Evolutionary conservation across 2,888 invertebrate genomes (phyloP).

Genomic region (Chironomus riparius): DNA sequence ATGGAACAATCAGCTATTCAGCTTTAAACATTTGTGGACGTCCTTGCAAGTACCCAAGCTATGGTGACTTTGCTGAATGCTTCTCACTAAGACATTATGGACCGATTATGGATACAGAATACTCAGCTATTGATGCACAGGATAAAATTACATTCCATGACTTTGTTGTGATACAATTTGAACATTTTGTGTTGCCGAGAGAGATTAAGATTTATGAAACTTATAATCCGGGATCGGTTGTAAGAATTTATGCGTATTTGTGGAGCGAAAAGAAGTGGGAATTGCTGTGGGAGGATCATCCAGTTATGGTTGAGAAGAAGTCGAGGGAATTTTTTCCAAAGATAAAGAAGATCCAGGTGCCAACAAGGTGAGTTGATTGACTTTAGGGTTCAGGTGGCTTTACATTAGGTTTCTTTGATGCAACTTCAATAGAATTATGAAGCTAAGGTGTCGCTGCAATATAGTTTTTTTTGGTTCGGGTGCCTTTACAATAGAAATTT

Average conservation of each 20-base stretch:
- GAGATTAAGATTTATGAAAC: slow-evolving; percentile 70
- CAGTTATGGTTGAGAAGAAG: slow-evolving; percentile 48
- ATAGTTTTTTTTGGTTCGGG: too few relatives aligned
- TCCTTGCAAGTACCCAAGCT: slow-evolving; percentile 68
- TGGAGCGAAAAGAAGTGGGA: slow-evolving; percentile 50
- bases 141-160: slow-evolving; percentile 51
- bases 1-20: slow-evolving; percentile 78
- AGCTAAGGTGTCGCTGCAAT: too few relatives aligned
- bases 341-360: slow-evolving; percentile 49
- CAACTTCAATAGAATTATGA: too few relatives aligned
- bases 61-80: slow-evolving; percentile 22
- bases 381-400: too few relatives aligned
- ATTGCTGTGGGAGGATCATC: slow-evolving; percentile 66
- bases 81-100: slow-evolving; percentile 62
- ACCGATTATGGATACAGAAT: slow-evolving; percentile 58
- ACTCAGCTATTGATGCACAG: slow-evolving; percentile 63
- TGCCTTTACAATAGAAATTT: too few relatives aligned
- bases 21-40: slow-evolving; percentile 78
- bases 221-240: slow-evolving; percentile 75
- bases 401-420: too few relatives aligned
- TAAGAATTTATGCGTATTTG: slow-evolving; percentile 63
- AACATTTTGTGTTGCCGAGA: slow-evolving; percentile 40
- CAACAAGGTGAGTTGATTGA: slow-evolving; percentile 46
- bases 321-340: slow-evolving; percentile 71
- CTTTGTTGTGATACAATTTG: slow-evolving; percentile 51